These are phyloP conservation scores for Periphyllus acericola DNA, from an alignment of 2,888 invertebrate genomes.

Conservation along the genomic window DNA sequence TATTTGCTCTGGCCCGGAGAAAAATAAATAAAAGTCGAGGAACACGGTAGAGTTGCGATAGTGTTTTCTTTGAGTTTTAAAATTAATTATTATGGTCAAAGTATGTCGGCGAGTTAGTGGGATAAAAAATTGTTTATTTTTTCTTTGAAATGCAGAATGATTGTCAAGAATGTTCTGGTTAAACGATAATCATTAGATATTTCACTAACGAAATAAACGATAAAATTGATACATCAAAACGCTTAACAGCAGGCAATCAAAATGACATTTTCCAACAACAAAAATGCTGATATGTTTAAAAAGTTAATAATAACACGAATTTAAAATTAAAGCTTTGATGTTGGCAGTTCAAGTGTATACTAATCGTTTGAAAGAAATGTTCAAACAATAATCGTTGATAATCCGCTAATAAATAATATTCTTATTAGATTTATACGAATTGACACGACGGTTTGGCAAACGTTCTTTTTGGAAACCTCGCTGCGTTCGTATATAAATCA, in stretches of 20 bases:
- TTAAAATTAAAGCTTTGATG: not conserved
- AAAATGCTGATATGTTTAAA: not conserved
- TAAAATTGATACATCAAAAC: not conserved
- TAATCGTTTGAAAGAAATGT: not conserved
- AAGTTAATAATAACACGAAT: not conserved
- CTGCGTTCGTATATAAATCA: not conserved
- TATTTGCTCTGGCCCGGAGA: constrained; percentile 39
- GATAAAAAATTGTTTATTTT: constrained; percentile 16
- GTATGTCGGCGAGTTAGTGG: constrained; percentile 16
- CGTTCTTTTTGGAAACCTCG: not conserved
- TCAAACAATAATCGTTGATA: not conserved
- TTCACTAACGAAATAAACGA: not conserved
- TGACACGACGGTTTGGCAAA: constrained; percentile 7
- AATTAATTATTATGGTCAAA: constrained; percentile 45
- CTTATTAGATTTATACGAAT: not conserved
- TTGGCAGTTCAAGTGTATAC: not conserved
- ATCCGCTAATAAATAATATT: not conserved
- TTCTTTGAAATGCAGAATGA: not conserved
- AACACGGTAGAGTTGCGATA: constrained; percentile 32
- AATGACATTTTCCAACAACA: not conserved
- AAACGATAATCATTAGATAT: not conserved
- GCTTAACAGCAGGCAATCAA: not conserved
- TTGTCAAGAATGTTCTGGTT: not conserved
- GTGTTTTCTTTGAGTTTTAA: constrained; percentile 39
- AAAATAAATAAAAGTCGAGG: constrained; percentile 39